These are phyloP conservation scores for Agelas oroides DNA, from an alignment of 37 sponge, comb jelly and placozoan species.

Conservation along the genomic window DNA sequence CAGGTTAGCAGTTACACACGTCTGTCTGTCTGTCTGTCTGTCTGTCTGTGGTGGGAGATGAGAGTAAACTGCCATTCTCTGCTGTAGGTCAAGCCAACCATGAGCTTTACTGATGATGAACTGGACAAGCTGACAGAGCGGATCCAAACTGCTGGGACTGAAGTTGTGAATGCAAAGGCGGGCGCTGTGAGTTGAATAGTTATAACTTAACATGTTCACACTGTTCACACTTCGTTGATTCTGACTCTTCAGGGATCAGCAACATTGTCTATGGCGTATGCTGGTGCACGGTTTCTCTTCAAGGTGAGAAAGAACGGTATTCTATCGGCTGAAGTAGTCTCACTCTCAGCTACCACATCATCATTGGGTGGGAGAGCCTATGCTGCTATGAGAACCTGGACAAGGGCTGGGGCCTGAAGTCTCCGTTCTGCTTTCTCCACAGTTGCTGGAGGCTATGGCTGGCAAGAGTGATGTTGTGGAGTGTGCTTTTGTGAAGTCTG, in stretches of 20 bases:
- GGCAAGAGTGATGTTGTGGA: constrained; percentile 87
- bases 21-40: no score
- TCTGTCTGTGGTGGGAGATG: no score
- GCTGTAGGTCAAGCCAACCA: constrained; percentile 61
- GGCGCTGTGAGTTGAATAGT: constrained; percentile 79
- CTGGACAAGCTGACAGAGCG: constrained; percentile 83
- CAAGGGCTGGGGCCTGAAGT: no score
- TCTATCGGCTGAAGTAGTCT: no score
- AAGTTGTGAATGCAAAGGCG: constrained; percentile 99
- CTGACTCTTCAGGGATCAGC: constrained; percentile 88
- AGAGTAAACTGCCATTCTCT: no score
- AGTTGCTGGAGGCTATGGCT: constrained; percentile 76
- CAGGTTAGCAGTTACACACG: constrained; percentile 31
- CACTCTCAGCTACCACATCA: no score
- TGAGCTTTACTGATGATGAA: constrained; percentile 81
- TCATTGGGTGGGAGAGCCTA: neutral
- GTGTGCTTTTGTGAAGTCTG: constrained; percentile 94
- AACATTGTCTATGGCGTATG: constrained; percentile 98
- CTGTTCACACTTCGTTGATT: neutral
- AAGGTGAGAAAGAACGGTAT: constrained; percentile 49
- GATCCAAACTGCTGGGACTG: constrained; percentile 99
- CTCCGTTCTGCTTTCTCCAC: neutral
- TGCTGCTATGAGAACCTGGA: no score
- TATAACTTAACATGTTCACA: neutral
- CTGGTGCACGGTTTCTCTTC: constrained; percentile 89